phyloP scores from a whole-genome alignment of 2,797 vertebrate genomes.

The Australoheros facetus region DNA sequence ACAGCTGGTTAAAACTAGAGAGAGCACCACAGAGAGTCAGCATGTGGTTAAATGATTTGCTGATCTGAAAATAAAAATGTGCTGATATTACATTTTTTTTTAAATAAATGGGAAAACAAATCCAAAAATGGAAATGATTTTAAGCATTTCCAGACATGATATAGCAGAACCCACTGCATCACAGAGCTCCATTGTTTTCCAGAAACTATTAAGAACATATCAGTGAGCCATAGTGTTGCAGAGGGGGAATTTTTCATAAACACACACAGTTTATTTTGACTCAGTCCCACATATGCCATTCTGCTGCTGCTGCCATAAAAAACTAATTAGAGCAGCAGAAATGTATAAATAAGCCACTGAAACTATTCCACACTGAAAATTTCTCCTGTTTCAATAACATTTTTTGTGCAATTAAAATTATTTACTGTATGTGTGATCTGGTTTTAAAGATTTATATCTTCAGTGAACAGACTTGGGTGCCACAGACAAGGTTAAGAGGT shows the following conservation, averaged over 20 bases:
- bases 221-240: background rate
- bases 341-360: background rate
- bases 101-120: background rate
- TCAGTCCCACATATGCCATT: background rate
- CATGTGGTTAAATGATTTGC: background rate
- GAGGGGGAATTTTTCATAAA: background rate
- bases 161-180: background rate
- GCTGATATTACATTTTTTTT: background rate
- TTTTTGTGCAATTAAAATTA: background rate
- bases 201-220: constrained; percentile 17
- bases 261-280: background rate
- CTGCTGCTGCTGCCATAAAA: background rate
- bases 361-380: background rate
- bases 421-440: background rate
- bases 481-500: no score
- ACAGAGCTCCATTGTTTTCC: background rate
- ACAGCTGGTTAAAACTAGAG: constrained; percentile 98
- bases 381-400: background rate
- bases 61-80: background rate
- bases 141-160: background rate
- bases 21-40: background rate
- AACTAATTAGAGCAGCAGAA: background rate
- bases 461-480: background rate
- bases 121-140: background rate
- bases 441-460: background rate